Evolutionary conservation across 1,140 invertebrate species (phyloP), one percentile per base, ranked within the genome.

Genomic region (Papilio machaon): DNA sequence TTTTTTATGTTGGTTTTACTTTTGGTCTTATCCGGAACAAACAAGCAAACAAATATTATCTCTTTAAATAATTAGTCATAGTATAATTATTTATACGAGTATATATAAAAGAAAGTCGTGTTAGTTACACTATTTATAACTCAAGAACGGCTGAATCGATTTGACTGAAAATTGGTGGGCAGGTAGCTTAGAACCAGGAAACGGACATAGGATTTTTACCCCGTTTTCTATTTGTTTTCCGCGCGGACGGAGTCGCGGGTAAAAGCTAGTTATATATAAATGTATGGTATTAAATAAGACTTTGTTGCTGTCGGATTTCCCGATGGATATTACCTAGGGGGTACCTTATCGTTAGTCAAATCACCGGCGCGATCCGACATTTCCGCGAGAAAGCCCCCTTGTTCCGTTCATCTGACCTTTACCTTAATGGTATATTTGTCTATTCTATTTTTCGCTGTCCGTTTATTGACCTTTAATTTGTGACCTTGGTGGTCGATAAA

Each of bases 381-480:
- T 76, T 76, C 74, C 74, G 74, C 47, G 47, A 19, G 73, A 52
- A 75, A 76, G 43, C 47, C 47, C 46, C 73, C 17, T 10, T 17
- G 73, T 74, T 54, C 47, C 19, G 19, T 13, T 76, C 13, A 52
- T 52, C 74, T 76, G 74, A 76, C 74, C 47, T 76, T 76, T 76
- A 52, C n/a, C n/a, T 23, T 47, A 49, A 76, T 76, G 47, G 19
- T 7, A 47, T 47, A 76, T 76, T 30, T 76, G 74, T 76, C 47
- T 49, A 54, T 76, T 76, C 74, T 76, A 23, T 76, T 76, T 76
- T 76, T 76, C 74, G 17, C 43, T 47, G 46, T 23, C 9, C n/a
- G 73, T 75, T 47, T 75, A 76, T 76, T 76, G 74, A 76, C 74
- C 74, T 76, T 76, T 76, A 47, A 75, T 49, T 75, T 49, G 73